Conservation (phyloP, 2,888 invertebrate species). For the Melieria crassipennis region DNA sequence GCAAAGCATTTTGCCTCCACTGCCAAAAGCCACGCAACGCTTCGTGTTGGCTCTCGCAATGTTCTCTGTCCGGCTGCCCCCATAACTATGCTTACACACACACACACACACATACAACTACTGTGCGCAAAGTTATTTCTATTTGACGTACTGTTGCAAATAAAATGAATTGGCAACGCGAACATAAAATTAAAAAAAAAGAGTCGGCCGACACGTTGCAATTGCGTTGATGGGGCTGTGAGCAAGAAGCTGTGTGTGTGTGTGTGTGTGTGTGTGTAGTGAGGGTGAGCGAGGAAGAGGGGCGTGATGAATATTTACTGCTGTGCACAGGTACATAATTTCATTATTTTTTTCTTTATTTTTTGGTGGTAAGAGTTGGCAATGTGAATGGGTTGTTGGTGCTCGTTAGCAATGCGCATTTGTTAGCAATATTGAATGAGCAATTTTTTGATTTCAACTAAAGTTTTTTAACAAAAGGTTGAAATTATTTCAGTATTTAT, state of each 20-base stretch:
- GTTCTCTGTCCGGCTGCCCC: background rate
- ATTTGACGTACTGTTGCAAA: conserved; percentile 28
- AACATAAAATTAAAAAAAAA: background rate
- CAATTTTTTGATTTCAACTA: too few relatives aligned
- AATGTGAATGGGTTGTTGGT: too few relatives aligned
- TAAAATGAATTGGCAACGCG: background rate
- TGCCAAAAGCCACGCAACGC: background rate
- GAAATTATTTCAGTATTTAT: too few relatives aligned
- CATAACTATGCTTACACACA: background rate
- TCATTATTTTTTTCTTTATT: background rate
- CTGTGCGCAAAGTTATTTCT: conserved; percentile 29
- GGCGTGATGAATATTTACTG: conserved; percentile 60
- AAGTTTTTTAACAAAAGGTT: too few relatives aligned
- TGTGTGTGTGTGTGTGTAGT: background rate
- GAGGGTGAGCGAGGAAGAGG: background rate
- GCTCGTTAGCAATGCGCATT: too few relatives aligned
- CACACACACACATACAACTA: background rate
- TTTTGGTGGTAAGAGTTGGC: background rate
- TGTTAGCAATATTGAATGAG: too few relatives aligned
- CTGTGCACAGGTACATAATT: conserved; percentile 37
- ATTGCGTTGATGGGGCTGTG: background rate
- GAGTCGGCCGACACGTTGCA: background rate
- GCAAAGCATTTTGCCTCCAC: conserved; percentile 14
- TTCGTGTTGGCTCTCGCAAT: background rate
- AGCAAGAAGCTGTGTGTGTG: too few relatives aligned